Evolutionary conservation across 2,797 vertebrate species (phyloP).

Genomic region (Spea hammondii): DNA sequence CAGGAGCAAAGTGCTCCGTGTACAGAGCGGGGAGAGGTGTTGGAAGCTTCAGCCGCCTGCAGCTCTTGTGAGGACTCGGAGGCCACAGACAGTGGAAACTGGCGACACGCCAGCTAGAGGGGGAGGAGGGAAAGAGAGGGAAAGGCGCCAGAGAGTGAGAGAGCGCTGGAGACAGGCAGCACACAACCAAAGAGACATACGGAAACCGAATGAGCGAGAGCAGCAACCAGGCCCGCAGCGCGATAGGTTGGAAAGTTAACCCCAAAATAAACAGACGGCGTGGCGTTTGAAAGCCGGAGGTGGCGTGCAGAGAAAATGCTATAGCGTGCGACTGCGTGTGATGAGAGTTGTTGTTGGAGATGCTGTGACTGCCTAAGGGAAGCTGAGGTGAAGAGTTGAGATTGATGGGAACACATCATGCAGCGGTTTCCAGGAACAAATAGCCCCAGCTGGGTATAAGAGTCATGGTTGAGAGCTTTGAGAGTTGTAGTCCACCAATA

Average conservation of each 20-base stretch:
- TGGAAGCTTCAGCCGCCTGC: slow-evolving; percentile 52
- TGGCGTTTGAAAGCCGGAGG: too few species aligned
- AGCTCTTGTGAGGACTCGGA: slow-evolving; percentile 56
- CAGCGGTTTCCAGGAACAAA: background rate
- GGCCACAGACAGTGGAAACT: slow-evolving; percentile 70
- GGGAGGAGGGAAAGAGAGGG: slow-evolving; percentile 57
- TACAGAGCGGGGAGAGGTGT: slow-evolving; percentile 47
- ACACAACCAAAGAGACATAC: slow-evolving; percentile 4
- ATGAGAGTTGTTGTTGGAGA: too few species aligned
- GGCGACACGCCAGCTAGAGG: slow-evolving; percentile 72
- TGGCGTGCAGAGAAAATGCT: too few species aligned
- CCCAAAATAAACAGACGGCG: too few species aligned
- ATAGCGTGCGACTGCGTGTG: too few species aligned
- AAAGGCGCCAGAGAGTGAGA: slow-evolving; percentile 60
- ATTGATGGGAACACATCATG: too few species aligned
- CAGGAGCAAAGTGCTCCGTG: slow-evolving; percentile 38
- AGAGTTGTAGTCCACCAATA: background rate
- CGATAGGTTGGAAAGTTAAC: too few species aligned
- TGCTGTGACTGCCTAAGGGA: too few species aligned
- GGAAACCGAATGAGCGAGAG: background rate
- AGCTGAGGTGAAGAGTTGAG: too few species aligned
- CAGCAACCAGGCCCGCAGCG: background rate
- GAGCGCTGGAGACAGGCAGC: background rate
- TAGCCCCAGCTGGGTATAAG: background rate
- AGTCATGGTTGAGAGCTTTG: background rate